A percentile compares a stretch with the other conserved stretches of the same genome.
Conservation (phyloP, 1,140 invertebrate species). For the Aphidius ervi region DNA sequence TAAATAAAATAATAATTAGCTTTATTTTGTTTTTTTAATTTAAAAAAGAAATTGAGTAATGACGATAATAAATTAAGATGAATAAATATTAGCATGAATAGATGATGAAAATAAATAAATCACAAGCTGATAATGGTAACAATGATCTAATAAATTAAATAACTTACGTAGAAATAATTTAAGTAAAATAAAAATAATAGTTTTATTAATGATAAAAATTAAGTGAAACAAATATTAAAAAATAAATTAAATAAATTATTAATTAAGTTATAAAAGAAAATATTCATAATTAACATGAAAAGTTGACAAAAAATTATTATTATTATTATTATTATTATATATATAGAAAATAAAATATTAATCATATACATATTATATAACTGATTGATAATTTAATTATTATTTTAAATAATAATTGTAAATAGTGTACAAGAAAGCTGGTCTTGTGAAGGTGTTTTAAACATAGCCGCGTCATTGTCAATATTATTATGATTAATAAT, state of each 20-base stretch:
- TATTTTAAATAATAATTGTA: constrained; percentile 48
- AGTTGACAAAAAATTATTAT: not conserved
- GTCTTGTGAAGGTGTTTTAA: constrained; percentile 60
- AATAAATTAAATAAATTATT: constrained; percentile 17
- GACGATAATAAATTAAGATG: too few relatives aligned
- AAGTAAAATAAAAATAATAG: constrained; percentile 20
- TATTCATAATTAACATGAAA: not conserved
- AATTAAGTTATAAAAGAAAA: constrained; percentile 11
- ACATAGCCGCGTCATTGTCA: constrained; percentile 57
- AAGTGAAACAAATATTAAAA: constrained; percentile 21
- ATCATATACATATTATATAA: constrained; percentile 41
- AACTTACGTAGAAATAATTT: constrained; percentile 15
- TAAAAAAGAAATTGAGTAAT: constrained; percentile 8
- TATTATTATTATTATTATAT: constrained; percentile 11
- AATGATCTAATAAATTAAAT: constrained; percentile 24
- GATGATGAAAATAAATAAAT: constrained; percentile 23
- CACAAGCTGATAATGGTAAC: constrained; percentile 5
- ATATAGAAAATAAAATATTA: constrained; percentile 28
- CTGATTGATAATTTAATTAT: constrained; percentile 48
- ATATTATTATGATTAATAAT: constrained; percentile 56
- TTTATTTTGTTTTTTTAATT: too few relatives aligned
- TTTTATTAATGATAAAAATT: constrained; percentile 17
- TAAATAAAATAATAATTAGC: too few relatives aligned
- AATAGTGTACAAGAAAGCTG: constrained; percentile 57
- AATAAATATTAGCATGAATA: constrained; percentile 21